Conservation (phyloP, 1,140 invertebrate genomes). For the Conus betulinus region DNA sequence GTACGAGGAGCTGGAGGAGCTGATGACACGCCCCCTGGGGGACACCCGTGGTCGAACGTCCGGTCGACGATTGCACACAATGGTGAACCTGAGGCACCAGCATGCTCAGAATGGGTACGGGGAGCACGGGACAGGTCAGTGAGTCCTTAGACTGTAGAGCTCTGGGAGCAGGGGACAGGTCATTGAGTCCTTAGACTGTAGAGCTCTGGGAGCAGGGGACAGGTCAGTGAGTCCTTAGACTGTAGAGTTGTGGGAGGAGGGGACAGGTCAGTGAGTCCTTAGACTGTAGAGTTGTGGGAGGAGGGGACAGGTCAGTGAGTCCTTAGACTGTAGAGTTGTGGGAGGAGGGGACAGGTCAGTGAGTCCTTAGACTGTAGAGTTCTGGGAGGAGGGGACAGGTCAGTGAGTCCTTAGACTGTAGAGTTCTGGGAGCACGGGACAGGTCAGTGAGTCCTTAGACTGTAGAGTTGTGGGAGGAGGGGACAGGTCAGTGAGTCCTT, state of each 20-base stretch:
- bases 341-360: background rate
- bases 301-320: background rate
- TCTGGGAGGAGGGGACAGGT: too few species aligned
- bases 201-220: background rate
- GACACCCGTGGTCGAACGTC: background rate
- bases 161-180: background rate
- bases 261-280: background rate
- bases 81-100: conserved; percentile 13
- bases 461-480: too few species aligned
- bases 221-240: background rate
- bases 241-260: background rate
- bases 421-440: too few species aligned
- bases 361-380: background rate
- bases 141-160: too few species aligned
- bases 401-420: too few species aligned
- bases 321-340: too few species aligned
- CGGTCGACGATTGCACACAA: background rate
- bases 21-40: conserved; percentile 23
- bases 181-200: background rate
- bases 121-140: background rate
- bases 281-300: too few species aligned
- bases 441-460: too few species aligned
- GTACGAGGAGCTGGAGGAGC: conserved; percentile 29
- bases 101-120: background rate
- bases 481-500: too few species aligned